Percentiles rank a stretch among this genome's conserved stretches.
Conservation (phyloP, 1,140 invertebrate species). For the Pygmarrhopalites habei region DNA sequence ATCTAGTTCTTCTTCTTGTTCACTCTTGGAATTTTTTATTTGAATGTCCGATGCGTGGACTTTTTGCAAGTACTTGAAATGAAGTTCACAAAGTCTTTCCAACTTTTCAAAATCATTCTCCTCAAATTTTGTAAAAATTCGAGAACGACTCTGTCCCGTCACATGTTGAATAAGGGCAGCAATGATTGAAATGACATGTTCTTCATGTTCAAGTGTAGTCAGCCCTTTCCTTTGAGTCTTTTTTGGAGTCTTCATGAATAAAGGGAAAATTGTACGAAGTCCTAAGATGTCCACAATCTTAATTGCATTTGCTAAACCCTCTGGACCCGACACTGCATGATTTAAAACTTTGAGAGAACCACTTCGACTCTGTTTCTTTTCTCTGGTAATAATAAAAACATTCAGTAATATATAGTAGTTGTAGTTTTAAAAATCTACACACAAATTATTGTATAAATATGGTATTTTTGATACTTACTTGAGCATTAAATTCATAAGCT, state of each 20-base stretch:
- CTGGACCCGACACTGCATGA: slow-evolving; percentile 86
- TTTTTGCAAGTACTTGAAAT: slow-evolving; percentile 95
- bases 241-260: slow-evolving; percentile 98
- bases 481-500: slow-evolving; percentile 95
- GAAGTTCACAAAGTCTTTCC: slow-evolving; percentile 88
- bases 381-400: slow-evolving; percentile 57
- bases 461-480: slow-evolving; percentile 49
- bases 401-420: slow-evolving; percentile 12
- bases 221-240: slow-evolving; percentile 75
- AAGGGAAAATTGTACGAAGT: slow-evolving; percentile 88
- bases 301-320: slow-evolving; percentile 91
- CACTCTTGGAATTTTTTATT: slow-evolving; percentile 52
- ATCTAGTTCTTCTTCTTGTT: slow-evolving; percentile 53
- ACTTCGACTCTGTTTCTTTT: slow-evolving; percentile 93
- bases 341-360: slow-evolving; percentile 94
- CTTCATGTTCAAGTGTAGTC: slow-evolving; percentile 86
- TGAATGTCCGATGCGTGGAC: slow-evolving; percentile 75
- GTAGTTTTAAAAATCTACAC: neutral
- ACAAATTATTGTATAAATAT: neutral
- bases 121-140: slow-evolving; percentile 89
- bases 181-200: slow-evolving; percentile 91
- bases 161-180: slow-evolving; percentile 84
- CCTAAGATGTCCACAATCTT: slow-evolving; percentile 99
- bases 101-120: slow-evolving; percentile 99
- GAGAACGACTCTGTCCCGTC: slow-evolving; percentile 76